Evolutionary conservation across 2,113 vertebrate species (phyloP).

Genomic region (Pygathrix nemaeus): DNA sequence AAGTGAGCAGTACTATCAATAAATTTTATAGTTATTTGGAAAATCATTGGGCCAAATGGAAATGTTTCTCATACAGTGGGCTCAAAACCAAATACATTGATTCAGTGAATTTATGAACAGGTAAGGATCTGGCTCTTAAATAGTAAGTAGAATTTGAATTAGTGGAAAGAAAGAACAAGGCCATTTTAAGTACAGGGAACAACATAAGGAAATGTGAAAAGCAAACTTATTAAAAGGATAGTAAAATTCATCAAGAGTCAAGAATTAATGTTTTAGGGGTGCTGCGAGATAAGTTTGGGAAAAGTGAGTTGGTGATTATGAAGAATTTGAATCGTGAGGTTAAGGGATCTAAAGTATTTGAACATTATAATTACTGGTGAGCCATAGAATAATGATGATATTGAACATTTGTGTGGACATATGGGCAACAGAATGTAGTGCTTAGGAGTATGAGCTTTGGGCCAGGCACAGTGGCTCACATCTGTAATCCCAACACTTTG

Average conservation of each 20-base stretch:
- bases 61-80: background rate
- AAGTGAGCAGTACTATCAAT: background rate
- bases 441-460: background rate
- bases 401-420: background rate
- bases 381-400: background rate
- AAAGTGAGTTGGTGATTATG: background rate
- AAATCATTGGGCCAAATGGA: background rate
- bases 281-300: background rate
- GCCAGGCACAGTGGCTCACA: too few species aligned
- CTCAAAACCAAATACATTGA: background rate
- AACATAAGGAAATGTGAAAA: background rate
- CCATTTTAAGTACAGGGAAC: background rate
- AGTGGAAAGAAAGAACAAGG: background rate
- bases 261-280: background rate
- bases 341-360: background rate
- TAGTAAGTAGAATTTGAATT: conserved; percentile 18
- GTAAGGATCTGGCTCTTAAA: background rate
- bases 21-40: conserved; percentile 18
- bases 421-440: background rate
- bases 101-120: conserved; percentile 5
- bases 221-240: conserved; percentile 1
- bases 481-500: too few species aligned
- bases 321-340: background rate
- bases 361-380: background rate
- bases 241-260: background rate